Evolutionary conservation across 2,113 vertebrate species (phyloP), one percentile per base, ranked within the genome.

Genomic region (Cottus gobio): DNA sequence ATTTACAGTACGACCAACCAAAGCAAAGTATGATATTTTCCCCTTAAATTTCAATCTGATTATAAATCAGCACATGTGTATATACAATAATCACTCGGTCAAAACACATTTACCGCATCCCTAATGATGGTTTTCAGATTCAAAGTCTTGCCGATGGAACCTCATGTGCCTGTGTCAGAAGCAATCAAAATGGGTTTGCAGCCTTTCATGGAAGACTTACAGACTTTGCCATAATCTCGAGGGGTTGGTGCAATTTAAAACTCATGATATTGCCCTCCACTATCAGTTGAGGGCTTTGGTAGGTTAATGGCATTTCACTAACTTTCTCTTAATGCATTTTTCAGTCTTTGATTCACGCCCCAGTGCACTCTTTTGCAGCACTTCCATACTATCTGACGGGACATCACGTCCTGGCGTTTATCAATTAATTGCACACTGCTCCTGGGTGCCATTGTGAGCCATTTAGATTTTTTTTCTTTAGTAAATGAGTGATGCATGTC

Each of bases 241-340:
- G 91, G 91, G 91, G 90, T 89, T 78, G 72, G 82, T 82, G 80
- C 90, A 93, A 94, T 94, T 94, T 93, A 92, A 93, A 92, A 92
- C 84, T 85, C 85, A 66, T 68, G 84, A 77, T 90, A 73, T 82
- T 90, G 89, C 90, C 90, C 86, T 90, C 85, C 85, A 78, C 88
- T 93, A 92, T 93, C 91, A 91, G 88, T 78, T 44, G 90, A 91
- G 87, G 91, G 90, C 91, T 92, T 92, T 86, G 84, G 86, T 91
- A 92, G 92, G 93, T 94, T 94, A 94, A 94, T 94, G 91, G 88
- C 85, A 91, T 93, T 93, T 93, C 79, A 69, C 91, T 90, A 93
- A 93, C 89, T 93, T 91, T 90, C 75, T 90, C 87, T 91, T 92
- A 90, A 93, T 93, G 86, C 90, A 88, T 91, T 91, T 86, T 91